These are phyloP conservation scores for Tetranychus cinnabarinus DNA, from an alignment of 1,140 invertebrate species.

Conservation along the genomic window DNA sequence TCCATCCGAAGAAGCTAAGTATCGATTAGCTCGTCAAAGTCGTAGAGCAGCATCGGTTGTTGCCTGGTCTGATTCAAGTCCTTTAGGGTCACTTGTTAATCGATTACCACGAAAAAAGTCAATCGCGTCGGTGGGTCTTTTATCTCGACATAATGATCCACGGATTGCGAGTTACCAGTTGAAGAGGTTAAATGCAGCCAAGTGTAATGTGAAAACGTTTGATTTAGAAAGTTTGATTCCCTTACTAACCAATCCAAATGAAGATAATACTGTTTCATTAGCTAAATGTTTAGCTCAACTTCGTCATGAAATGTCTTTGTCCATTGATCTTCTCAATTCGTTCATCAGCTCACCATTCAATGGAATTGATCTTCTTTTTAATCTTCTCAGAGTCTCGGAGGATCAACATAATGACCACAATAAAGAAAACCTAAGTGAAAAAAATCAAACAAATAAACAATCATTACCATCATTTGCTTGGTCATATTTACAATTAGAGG, in stretches of 20 bases:
- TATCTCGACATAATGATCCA: background rate
- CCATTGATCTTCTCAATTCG: background rate
- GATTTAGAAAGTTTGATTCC: too few relatives aligned
- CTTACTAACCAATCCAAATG: background rate
- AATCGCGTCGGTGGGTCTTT: background rate
- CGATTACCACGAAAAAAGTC: background rate
- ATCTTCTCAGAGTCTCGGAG: background rate
- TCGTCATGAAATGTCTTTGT: background rate
- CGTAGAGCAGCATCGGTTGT: background rate
- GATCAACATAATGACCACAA: background rate
- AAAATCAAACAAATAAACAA: background rate
- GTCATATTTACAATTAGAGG: conserved; percentile 21
- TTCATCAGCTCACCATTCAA: background rate
- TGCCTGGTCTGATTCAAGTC: background rate
- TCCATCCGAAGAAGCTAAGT: background rate
- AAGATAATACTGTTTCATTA: background rate
- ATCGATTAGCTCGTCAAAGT: background rate
- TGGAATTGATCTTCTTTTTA: background rate
- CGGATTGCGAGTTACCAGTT: background rate
- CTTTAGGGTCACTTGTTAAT: background rate
- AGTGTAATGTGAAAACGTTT: too few relatives aligned
- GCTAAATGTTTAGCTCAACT: background rate
- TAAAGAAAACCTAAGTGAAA: background rate
- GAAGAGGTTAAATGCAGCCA: background rate
- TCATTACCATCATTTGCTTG: background rate